A percentile compares a stretch with the other conserved stretches of the same genome.
phyloP scores from a whole-genome alignment of 2,888 invertebrate species.

The Cheiracanthium punctorium region DNA sequence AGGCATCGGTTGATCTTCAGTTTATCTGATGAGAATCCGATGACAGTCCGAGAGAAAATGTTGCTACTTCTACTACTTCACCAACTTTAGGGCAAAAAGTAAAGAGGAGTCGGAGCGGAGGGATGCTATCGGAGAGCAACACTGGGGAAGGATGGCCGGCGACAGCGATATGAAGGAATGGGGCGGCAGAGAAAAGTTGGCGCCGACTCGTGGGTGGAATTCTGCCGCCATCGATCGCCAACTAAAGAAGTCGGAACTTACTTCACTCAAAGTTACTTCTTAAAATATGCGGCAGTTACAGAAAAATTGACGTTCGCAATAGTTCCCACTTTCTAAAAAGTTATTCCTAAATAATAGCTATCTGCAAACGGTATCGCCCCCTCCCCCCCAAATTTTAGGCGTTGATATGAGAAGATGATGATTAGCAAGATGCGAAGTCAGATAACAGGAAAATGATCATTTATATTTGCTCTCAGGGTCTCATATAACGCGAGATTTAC shows the following conservation, averaged over 20 bases:
- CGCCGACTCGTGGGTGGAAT: constrained; percentile 25
- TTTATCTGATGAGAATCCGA: background rate
- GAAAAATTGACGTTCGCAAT: too few relatives aligned
- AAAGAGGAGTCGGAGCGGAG: background rate
- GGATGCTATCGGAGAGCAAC: background rate
- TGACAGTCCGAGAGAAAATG: background rate
- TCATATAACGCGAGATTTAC: too few relatives aligned
- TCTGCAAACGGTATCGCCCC: too few relatives aligned
- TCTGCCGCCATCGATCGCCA: constrained; percentile 62
- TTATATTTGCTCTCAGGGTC: too few relatives aligned
- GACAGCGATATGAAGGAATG: constrained; percentile 40
- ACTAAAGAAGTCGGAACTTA: constrained; percentile 1
- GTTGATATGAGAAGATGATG: too few relatives aligned
- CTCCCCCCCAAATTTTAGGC: too few relatives aligned
- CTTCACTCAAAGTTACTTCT: too few relatives aligned
- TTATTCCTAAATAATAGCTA: too few relatives aligned
- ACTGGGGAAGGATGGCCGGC: constrained; percentile 54
- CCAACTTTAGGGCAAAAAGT: background rate
- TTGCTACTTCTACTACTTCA: background rate
- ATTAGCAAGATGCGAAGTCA: too few relatives aligned
- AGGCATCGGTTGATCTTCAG: background rate
- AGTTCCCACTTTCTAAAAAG: too few relatives aligned
- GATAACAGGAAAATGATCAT: too few relatives aligned
- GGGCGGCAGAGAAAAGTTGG: constrained; percentile 13
- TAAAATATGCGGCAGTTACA: too few relatives aligned